phyloP scores from a whole-genome alignment of 2,797 vertebrate species.

The Chaetophractus vellerosus region DNA sequence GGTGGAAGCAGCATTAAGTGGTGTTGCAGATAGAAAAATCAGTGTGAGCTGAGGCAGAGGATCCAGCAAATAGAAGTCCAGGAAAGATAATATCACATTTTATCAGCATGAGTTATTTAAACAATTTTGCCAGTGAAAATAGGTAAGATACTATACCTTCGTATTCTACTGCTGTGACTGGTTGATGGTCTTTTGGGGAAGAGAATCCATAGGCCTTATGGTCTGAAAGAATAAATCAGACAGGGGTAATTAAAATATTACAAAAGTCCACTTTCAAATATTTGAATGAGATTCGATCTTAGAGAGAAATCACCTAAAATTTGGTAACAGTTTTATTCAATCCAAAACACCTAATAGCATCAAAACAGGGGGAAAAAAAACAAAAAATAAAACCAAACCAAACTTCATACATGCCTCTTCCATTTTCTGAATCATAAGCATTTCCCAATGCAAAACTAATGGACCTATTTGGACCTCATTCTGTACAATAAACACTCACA shows the following conservation, averaged over 20 bases:
- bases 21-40: background rate
- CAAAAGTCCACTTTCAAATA: conserved; percentile 27
- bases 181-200: conserved; percentile 86
- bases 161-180: conserved; percentile 90
- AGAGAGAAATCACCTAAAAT: background rate
- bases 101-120: background rate
- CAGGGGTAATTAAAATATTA: conserved; percentile 65
- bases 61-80: background rate
- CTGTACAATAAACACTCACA: background rate
- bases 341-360: background rate
- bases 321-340: background rate
- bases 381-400: background rate
- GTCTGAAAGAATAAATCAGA: conserved; percentile 87
- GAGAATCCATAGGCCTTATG: conserved; percentile 86
- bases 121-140: background rate
- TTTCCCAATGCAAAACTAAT: conserved; percentile 47
- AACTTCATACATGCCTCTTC: background rate
- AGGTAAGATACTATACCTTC: conserved; percentile 88
- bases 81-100: background rate
- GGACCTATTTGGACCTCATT: background rate
- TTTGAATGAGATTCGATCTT: background rate
- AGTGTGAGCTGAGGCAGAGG: background rate
- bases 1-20: background rate
- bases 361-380: background rate
- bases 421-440: background rate